phyloP scores from a whole-genome alignment of 2,888 invertebrate genomes.

The Euplagia quadripunctaria region DNA sequence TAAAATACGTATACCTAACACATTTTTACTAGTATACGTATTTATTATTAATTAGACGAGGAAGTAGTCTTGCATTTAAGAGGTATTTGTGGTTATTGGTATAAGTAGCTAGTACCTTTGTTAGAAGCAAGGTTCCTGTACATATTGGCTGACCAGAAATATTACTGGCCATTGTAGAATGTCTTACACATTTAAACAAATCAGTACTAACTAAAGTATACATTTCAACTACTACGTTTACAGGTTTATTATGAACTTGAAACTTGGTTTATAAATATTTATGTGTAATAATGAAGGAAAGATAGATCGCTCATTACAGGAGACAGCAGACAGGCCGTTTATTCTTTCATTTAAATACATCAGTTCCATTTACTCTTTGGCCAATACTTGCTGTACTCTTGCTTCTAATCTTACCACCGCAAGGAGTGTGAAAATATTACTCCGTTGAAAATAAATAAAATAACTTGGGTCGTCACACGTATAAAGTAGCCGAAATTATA shows the following conservation, averaged over 20 bases:
- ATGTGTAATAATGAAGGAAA: too few relatives aligned
- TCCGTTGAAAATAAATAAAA: neutral
- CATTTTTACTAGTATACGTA: neutral
- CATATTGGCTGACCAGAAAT: too few relatives aligned
- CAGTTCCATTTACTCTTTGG: neutral
- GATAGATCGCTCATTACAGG: too few relatives aligned
- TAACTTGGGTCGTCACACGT: neutral
- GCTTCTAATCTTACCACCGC: neutral
- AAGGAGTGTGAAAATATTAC: neutral
- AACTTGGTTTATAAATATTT: too few relatives aligned
- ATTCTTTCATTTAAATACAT: neutral
- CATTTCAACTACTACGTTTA: too few relatives aligned
- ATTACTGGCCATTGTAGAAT: too few relatives aligned
- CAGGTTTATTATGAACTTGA: too few relatives aligned
- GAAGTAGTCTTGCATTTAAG: neutral
- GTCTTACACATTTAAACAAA: too few relatives aligned
- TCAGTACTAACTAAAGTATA: too few relatives aligned
- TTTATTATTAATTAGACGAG: neutral
- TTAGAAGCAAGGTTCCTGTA: neutral
- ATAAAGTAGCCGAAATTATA: neutral
- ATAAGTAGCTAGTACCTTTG: conserved; percentile 7
- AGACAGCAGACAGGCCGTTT: too few relatives aligned
- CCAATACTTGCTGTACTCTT: neutral
- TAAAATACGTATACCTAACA: neutral
- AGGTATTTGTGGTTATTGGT: conserved; percentile 3